Evolutionary conservation across 2,888 invertebrate species (phyloP).

Genomic region (Ctenicera cuprea): DNA sequence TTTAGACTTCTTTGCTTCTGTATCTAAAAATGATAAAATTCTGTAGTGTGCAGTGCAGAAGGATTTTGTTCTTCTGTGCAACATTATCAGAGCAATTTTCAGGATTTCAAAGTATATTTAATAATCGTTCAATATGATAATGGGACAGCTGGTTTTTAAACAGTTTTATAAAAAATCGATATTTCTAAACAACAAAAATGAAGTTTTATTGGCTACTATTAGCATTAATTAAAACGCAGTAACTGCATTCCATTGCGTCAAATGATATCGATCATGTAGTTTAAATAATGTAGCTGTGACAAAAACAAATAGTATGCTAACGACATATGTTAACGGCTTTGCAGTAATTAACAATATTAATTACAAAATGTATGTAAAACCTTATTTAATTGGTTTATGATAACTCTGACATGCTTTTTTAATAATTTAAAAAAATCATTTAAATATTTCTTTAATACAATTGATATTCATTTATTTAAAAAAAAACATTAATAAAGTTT

Average conservation of each 20-base stretch:
- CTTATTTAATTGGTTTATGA: slow-evolving; percentile 18
- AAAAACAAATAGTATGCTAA: slow-evolving; percentile 14
- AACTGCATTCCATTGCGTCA: neutral
- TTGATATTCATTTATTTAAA: neutral
- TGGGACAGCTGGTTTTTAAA: too few relatives aligned
- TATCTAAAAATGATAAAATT: too few relatives aligned
- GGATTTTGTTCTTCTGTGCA: too few relatives aligned
- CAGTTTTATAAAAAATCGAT: too few relatives aligned
- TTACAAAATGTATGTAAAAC: slow-evolving; percentile 7
- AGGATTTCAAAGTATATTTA: too few relatives aligned
- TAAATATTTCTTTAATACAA: neutral
- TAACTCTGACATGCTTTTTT: slow-evolving; percentile 9
- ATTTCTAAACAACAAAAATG: too few relatives aligned
- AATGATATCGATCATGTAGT: neutral
- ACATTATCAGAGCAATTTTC: too few relatives aligned
- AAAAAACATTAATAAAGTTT: too few relatives aligned
- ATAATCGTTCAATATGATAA: too few relatives aligned
- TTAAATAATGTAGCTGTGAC: neutral
- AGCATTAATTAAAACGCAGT: neutral
- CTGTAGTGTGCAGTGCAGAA: too few relatives aligned
- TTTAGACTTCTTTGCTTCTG: too few relatives aligned
- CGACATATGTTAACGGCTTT: slow-evolving; percentile 6
- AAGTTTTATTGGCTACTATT: too few relatives aligned
- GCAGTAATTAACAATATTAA: slow-evolving; percentile 22
- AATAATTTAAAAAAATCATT: slow-evolving; percentile 1